These are phyloP conservation scores for Diprion similis DNA, from an alignment of 1,140 invertebrate genomes.

Conservation along the genomic window DNA sequence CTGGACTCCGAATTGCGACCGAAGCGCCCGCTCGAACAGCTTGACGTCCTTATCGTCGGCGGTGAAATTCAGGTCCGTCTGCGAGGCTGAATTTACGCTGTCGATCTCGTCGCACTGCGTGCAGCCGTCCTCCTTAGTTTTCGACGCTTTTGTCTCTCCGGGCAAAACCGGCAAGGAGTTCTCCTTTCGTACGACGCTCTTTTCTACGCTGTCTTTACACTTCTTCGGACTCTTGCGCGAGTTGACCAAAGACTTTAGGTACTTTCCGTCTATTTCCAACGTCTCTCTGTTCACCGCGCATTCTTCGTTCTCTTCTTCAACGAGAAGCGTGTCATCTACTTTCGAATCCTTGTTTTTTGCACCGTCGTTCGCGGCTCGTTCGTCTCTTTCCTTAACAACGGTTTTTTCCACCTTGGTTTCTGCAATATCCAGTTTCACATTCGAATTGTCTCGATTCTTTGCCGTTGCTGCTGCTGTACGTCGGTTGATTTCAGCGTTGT, in stretches of 20 bases:
- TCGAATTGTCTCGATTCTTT: not conserved
- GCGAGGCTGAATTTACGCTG: not conserved
- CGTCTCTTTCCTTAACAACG: no score
- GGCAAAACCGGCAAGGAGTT: not conserved
- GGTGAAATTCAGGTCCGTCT: not conserved
- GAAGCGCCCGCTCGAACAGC: no score
- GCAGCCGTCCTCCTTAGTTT: not conserved
- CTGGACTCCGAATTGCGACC: conserved; percentile 31
- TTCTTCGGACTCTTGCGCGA: conserved; percentile 51
- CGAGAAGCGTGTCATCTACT: no score
- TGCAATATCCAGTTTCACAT: not conserved
- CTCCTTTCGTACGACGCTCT: not conserved
- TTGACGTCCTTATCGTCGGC: not conserved
- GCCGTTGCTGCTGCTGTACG: not conserved
- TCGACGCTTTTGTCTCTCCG: not conserved
- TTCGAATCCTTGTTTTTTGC: no score
- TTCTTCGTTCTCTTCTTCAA: not conserved
- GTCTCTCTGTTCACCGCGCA: not conserved
- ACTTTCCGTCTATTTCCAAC: conserved; percentile 55
- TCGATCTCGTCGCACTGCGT: conserved; percentile 1
- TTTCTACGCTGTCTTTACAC: conserved; percentile 17
- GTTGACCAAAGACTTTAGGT: conserved; percentile 53
- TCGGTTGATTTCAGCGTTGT: not conserved
- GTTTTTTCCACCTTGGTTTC: not conserved
- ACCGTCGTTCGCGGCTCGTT: not conserved